phyloP scores from a whole-genome alignment of 2,113 vertebrate species.

The Meles meles region DNA sequence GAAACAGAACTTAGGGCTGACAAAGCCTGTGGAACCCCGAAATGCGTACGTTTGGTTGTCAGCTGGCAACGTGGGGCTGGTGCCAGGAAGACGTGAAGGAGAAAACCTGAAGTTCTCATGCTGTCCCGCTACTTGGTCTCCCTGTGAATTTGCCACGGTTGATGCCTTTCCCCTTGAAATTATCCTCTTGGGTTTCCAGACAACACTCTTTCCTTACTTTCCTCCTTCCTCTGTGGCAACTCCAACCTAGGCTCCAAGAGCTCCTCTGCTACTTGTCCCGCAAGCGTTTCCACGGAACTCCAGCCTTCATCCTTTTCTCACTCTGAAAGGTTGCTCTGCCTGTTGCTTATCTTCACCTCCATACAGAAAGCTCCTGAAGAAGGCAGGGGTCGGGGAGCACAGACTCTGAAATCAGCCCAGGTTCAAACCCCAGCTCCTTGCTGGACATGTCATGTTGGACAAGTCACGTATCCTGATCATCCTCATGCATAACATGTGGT shows the following conservation, averaged over 20 bases:
- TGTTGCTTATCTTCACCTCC: neutral
- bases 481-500: neutral
- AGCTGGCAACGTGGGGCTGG: neutral
- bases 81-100: neutral
- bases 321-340: neutral
- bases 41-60: neutral
- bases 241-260: neutral
- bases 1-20: neutral
- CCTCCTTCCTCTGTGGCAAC: neutral
- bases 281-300: neutral
- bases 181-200: neutral
- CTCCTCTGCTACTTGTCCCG: neutral
- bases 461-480: neutral
- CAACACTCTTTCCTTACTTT: neutral
- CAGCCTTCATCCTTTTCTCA: neutral
- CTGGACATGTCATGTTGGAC: neutral
- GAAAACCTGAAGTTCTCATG: neutral
- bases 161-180: neutral
- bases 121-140: neutral
- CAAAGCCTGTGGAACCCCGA: neutral
- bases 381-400: accelerated
- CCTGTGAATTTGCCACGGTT: neutral
- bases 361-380: neutral
- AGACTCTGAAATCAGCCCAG: neutral
- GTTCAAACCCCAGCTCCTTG: neutral